Conservation (phyloP, 2,888 invertebrate species). For the Agrochola lota region DNA sequence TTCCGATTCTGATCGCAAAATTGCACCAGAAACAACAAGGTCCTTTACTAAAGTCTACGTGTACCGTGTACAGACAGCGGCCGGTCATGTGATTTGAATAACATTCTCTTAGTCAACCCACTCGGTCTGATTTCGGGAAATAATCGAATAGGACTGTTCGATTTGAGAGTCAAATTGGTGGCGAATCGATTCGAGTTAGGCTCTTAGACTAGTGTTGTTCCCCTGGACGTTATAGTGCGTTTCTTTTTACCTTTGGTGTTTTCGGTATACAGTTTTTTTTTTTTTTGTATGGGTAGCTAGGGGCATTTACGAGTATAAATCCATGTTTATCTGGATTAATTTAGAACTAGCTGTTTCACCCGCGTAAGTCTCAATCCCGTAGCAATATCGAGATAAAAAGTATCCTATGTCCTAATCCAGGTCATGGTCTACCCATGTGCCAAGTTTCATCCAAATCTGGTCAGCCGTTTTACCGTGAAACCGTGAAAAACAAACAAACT, state of each 20-base stretch:
- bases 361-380: too few species aligned
- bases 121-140: conserved; percentile 43
- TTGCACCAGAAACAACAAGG: conserved; percentile 72
- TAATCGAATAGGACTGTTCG: conserved; percentile 37
- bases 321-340: neutral
- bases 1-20: conserved; percentile 55
- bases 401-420: too few species aligned
- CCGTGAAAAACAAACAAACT: too few species aligned
- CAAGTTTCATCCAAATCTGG: too few species aligned
- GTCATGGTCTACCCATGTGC: too few species aligned
- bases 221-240: neutral
- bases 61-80: conserved; percentile 31
- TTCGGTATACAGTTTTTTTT: neutral
- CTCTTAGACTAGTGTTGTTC: conserved; percentile 14
- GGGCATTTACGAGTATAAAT: neutral
- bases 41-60: conserved; percentile 66
- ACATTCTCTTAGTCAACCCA: conserved; percentile 47
- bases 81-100: conserved; percentile 49
- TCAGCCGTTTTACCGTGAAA: too few species aligned
- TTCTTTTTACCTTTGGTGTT: neutral
- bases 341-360: too few species aligned
- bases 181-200: conserved; percentile 27
- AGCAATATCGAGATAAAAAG: too few species aligned
- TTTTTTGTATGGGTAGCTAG: neutral
- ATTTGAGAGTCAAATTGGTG: conserved; percentile 35